Conservation (phyloP, 2,113 vertebrate species). For the Eulacestoma nigropectus region DNA sequence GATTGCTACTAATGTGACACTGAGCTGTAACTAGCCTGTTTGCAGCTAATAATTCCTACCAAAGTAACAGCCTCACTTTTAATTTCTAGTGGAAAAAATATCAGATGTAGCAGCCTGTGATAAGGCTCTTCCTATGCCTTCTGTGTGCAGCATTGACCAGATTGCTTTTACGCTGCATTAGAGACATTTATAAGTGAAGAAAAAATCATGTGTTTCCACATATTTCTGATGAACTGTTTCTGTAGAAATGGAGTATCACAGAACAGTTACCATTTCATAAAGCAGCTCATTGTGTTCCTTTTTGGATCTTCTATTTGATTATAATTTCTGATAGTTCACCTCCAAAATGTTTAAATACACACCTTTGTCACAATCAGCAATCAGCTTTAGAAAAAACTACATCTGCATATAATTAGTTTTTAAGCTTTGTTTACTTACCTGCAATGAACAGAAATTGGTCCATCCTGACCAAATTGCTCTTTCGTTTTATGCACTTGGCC, state of each 20-base stretch:
- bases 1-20: not conserved
- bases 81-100: not conserved
- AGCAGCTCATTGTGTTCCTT: not conserved
- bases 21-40: not conserved
- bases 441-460: constrained; percentile 98
- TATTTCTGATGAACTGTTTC: not conserved
- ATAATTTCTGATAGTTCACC: not conserved
- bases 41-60: not conserved
- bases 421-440: constrained; percentile 77
- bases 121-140: not conserved
- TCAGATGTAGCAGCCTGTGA: not conserved
- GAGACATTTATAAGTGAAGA: not conserved
- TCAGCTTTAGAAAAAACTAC: not conserved
- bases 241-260: not conserved
- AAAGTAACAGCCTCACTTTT: constrained; percentile 1
- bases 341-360: not conserved
- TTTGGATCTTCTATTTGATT: not conserved
- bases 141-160: not conserved
- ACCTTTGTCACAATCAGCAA: not conserved
- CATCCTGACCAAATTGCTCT: constrained; percentile 98
- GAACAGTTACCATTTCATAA: not conserved
- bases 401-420: not conserved
- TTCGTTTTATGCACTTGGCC: constrained; percentile 99
- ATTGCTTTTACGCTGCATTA: not conserved
- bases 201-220: not conserved